Conservation (phyloP, 2,888 invertebrate species). For the Ophion ellenae region DNA sequence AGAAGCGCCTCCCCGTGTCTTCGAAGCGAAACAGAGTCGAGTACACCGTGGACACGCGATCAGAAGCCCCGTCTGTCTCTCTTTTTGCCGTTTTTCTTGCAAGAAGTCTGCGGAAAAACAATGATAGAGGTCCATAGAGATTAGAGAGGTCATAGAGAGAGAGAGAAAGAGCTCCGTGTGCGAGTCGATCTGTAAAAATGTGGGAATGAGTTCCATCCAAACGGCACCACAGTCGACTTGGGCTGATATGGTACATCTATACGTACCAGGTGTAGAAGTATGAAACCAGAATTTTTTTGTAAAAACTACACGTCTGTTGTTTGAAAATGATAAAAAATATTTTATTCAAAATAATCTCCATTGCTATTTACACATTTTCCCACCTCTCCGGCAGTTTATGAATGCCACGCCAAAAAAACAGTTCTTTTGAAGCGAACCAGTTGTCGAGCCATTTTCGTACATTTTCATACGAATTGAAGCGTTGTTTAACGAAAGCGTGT, state of each 20-base stretch:
- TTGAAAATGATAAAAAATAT: no score
- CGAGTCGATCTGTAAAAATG: not conserved
- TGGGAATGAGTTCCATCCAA: not conserved
- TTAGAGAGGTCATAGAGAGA: not conserved
- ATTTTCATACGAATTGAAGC: no score
- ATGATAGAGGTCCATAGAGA: not conserved
- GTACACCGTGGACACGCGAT: constrained; percentile 47
- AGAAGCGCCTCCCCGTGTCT: constrained; percentile 23
- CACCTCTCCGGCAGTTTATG: no score
- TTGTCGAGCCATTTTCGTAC: no score
- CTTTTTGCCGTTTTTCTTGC: not conserved
- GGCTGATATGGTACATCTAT: not conserved
- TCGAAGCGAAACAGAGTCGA: constrained; percentile 16
- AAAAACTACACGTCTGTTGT: no score
- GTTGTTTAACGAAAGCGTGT: no score
- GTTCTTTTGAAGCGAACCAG: no score
- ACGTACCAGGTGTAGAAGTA: not conserved
- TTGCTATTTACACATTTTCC: no score
- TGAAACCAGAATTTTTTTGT: not conserved
- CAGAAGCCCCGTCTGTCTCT: constrained; percentile 3
- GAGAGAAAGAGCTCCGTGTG: not conserved
- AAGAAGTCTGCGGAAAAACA: not conserved
- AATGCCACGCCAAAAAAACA: no score
- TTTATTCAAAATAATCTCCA: no score
- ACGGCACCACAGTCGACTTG: not conserved